A percentile compares a stretch with the other conserved stretches of the same genome.
Evolutionary conservation across 2,113 vertebrate genomes (phyloP).

Genomic region (Ceyx cyanopectus): DNA sequence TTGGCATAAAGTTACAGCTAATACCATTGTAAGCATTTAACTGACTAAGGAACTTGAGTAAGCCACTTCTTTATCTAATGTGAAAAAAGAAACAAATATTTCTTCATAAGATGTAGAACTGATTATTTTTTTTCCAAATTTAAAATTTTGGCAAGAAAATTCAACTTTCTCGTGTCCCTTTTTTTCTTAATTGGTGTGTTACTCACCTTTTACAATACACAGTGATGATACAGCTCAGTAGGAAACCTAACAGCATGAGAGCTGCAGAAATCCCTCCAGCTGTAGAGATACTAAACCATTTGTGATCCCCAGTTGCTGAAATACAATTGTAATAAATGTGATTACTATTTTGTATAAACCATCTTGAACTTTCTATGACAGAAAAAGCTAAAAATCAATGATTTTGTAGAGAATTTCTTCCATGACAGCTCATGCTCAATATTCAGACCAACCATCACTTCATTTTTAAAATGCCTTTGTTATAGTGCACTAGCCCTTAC

Average conservation of each 20-base stretch:
- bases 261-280: conserved; percentile 7
- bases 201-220: background rate
- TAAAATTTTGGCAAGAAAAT: background rate
- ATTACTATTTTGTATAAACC: background rate
- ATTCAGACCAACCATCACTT: background rate
- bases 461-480: background rate
- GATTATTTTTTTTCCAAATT: background rate
- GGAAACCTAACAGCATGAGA: background rate
- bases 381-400: background rate
- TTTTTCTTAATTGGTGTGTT: background rate
- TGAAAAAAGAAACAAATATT: background rate
- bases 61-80: background rate
- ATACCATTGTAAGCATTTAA: background rate
- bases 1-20: background rate
- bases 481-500: background rate
- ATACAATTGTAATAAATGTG: background rate
- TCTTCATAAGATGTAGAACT: background rate
- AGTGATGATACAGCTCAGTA: background rate
- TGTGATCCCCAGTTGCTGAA: background rate
- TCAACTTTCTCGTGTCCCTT: background rate
- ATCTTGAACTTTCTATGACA: background rate
- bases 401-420: background rate
- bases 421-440: background rate
- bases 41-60: background rate
- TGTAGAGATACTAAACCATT: background rate